Evolutionary conservation across 2,888 invertebrate species (phyloP).

Genomic region (Chaitophorus viminalis): DNA sequence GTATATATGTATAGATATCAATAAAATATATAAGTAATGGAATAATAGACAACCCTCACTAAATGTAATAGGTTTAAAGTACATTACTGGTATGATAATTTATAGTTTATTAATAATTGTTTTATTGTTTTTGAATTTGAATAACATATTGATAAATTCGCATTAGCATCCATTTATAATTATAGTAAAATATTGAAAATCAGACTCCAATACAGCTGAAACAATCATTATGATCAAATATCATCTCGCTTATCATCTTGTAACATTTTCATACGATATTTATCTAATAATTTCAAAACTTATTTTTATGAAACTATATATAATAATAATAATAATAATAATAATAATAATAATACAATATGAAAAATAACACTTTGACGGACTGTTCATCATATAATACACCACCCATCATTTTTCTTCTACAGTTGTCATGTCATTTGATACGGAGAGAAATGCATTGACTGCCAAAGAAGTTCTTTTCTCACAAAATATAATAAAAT

Average conservation of each 20-base stretch:
- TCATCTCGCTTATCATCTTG: neutral
- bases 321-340: neutral
- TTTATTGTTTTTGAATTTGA: no score
- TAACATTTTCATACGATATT: neutral
- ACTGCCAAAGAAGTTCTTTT: conserved; percentile 25
- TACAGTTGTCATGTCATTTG: conserved; percentile 1
- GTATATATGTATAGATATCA: no score
- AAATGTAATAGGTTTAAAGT: no score
- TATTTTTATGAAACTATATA: neutral
- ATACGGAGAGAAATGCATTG: conserved; percentile 1
- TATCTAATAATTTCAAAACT: neutral
- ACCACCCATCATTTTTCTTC: neutral
- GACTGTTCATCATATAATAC: neutral
- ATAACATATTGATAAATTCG: no score
- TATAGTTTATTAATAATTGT: no score
- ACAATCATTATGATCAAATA: no score
- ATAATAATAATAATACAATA: neutral
- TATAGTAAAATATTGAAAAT: no score
- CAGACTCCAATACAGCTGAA: no score
- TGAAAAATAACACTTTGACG: conserved; percentile 5
- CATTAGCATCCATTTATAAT: no score
- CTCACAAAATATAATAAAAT: conserved; percentile 35
- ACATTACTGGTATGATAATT: no score
- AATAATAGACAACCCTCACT: no score
- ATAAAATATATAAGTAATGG: no score